phyloP scores from a whole-genome alignment of 2,888 invertebrate genomes.

The Chrysomela aeneicollis region DNA sequence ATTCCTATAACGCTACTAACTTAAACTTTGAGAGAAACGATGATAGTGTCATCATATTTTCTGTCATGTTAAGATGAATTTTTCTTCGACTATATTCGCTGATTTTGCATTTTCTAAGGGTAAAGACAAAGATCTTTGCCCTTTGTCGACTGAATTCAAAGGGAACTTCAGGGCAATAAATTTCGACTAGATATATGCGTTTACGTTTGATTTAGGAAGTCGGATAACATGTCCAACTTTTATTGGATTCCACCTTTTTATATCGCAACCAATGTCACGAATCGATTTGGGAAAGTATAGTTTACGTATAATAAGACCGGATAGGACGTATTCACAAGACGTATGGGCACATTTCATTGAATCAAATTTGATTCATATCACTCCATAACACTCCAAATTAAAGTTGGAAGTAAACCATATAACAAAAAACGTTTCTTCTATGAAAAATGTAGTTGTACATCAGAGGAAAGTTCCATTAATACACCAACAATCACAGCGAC shows the following conservation, averaged over 20 bases:
- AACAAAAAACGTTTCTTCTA: too few species aligned
- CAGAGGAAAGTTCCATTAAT: too few species aligned
- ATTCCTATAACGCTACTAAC: too few species aligned
- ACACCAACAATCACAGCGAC: too few species aligned
- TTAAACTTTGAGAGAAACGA: too few species aligned
- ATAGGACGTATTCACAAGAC: too few species aligned
- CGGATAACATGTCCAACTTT: constrained; percentile 40
- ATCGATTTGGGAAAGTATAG: background rate
- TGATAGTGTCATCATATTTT: background rate
- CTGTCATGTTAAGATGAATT: background rate
- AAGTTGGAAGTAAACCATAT: too few species aligned
- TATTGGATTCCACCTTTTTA: constrained; percentile 41
- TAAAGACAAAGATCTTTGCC: constrained; percentile 5
- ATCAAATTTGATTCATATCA: too few species aligned
- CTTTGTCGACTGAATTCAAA: constrained; percentile 32
- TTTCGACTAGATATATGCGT: constrained; percentile 38
- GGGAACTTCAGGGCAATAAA: constrained; percentile 37
- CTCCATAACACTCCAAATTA: too few species aligned
- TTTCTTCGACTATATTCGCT: background rate
- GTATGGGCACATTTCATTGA: too few species aligned
- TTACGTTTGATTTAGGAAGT: constrained; percentile 39
- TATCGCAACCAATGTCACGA: background rate
- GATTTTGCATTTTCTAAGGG: background rate
- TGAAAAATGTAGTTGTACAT: too few species aligned
- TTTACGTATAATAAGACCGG: too few species aligned